Evolutionary conservation across 2,113 vertebrate genomes (phyloP).

Genomic region (Azemiops feae): DNA sequence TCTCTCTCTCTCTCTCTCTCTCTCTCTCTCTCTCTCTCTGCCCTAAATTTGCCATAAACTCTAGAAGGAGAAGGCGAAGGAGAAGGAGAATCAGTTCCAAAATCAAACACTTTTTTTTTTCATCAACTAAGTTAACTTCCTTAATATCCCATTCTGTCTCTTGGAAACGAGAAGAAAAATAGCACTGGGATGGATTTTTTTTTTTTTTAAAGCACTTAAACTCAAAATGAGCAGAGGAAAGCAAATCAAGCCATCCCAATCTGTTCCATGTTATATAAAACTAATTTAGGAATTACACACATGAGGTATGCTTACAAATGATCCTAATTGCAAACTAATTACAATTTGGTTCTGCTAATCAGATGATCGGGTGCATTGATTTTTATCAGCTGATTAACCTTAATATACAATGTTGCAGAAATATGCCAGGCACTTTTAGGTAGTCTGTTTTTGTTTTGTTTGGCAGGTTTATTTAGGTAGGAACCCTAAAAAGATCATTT

Average conservation of each 20-base stretch:
- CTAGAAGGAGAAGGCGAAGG: not conserved
- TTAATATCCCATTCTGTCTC: not conserved
- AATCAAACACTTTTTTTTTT: not conserved
- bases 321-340: conserved; percentile 61
- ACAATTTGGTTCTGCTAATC: conserved; percentile 60
- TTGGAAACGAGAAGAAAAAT: not conserved
- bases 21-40: no score
- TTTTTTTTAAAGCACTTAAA: not conserved
- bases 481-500: not conserved
- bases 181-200: not conserved
- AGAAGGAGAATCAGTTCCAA: not conserved
- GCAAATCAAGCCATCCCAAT: conserved; percentile 11
- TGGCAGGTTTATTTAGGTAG: not conserved
- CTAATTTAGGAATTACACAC: conserved; percentile 43
- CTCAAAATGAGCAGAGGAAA: conserved; percentile 12
- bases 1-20: no score
- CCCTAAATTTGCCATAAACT: not conserved
- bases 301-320: conserved; percentile 45
- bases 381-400: conserved; percentile 55
- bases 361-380: conserved; percentile 51
- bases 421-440: conserved; percentile 22
- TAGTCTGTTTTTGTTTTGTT: not conserved
- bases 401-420: conserved; percentile 29
- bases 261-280: conserved; percentile 30
- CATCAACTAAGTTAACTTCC: not conserved